Percentiles rank a stretch among this genome's conserved stretches.
Evolutionary conservation across 2,113 vertebrate species (phyloP).

Genomic region (Pachycephala philippinensis): DNA sequence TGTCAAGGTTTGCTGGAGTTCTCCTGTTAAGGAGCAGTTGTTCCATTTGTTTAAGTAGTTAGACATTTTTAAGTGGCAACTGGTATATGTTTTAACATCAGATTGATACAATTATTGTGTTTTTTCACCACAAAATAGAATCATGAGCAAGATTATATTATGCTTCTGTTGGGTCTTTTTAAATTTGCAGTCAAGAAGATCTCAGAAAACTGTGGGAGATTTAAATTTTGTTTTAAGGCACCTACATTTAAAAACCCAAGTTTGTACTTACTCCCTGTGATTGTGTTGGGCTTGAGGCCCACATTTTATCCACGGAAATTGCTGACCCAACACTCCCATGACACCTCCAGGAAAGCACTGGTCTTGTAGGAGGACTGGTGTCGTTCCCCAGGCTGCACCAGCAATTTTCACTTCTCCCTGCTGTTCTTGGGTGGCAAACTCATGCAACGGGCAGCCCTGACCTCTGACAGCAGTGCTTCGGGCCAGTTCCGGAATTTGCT

Average conservation of each 20-base stretch:
- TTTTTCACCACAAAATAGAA: neutral
- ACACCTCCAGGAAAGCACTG: neutral
- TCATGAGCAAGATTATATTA: neutral
- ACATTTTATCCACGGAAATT: neutral
- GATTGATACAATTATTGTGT: neutral
- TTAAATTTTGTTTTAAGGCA: neutral
- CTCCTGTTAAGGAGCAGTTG: neutral
- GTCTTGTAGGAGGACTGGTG: neutral
- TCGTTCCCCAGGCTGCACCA: accelerated
- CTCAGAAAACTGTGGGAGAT: neutral
- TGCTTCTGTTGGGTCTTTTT: neutral
- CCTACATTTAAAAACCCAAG: neutral
- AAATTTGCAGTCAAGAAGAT: neutral
- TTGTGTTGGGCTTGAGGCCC: neutral
- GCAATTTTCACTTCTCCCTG: neutral
- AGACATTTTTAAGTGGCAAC: neutral
- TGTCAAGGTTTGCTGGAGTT: slow-evolving; percentile 20
- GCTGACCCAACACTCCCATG: neutral
- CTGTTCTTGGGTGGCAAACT: neutral
- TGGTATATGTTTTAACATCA: neutral
- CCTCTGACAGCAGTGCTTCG: neutral
- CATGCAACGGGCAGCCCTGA: accelerated
- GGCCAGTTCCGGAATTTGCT: neutral
- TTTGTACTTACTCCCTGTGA: neutral
- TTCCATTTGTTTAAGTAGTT: neutral